phyloP scores from a whole-genome alignment of 1,140 invertebrate species.

The Cotesia glomerata region DNA sequence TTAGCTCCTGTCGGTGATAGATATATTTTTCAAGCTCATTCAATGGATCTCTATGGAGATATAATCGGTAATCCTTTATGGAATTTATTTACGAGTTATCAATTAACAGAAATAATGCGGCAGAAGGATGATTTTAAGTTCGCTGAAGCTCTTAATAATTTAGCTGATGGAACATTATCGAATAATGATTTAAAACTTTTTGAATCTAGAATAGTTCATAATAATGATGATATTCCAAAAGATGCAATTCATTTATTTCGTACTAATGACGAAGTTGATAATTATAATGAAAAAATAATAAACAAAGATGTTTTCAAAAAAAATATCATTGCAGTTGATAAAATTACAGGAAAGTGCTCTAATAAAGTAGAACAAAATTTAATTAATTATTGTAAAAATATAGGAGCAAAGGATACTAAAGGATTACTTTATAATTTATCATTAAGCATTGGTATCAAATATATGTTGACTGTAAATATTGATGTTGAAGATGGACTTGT shows the following conservation, averaged over 20 bases:
- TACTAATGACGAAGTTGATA: constrained; percentile 15
- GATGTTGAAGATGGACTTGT: constrained; percentile 34
- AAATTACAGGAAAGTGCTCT: constrained; percentile 9
- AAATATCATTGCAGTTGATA: not conserved
- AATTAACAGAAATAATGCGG: too few relatives aligned
- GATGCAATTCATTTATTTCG: too few relatives aligned
- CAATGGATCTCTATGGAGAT: too few relatives aligned
- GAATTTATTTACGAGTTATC: too few relatives aligned
- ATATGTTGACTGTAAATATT: constrained; percentile 28
- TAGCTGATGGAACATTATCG: constrained; percentile 22
- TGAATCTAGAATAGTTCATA: constrained; percentile 20
- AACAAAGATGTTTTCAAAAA: not conserved
- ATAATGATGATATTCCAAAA: constrained; percentile 10
- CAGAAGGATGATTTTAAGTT: constrained; percentile 40
- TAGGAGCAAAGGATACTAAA: not conserved
- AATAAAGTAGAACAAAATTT: not conserved
- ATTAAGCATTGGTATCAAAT: constrained; percentile 25
- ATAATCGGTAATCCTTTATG: too few relatives aligned
- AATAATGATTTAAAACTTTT: constrained; percentile 26
- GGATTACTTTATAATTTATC: constrained; percentile 19
- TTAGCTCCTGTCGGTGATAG: too few relatives aligned
- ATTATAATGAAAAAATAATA: constrained; percentile 28
- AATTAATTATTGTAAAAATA: not conserved
- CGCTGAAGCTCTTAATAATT: constrained; percentile 35
- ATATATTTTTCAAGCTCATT: too few relatives aligned